phyloP scores from a whole-genome alignment of 2,113 vertebrate species.

The Perccottus glenii region DNA sequence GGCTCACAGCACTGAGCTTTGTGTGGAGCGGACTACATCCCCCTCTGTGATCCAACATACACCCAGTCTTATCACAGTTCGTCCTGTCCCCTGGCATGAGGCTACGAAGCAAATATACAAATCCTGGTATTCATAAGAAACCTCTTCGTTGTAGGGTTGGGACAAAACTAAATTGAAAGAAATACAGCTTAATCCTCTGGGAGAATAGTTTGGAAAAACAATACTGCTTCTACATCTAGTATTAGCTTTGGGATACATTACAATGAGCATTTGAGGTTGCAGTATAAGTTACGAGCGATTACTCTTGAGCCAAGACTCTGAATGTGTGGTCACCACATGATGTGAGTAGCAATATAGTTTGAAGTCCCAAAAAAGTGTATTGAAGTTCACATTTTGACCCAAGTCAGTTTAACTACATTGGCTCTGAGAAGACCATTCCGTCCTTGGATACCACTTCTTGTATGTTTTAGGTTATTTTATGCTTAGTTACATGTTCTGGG shows the following conservation, averaged over 20 bases:
- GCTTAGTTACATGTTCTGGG: constrained; percentile 14
- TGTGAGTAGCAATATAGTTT: constrained; percentile 41
- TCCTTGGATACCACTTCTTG: constrained; percentile 10
- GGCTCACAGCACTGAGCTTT: constrained; percentile 54
- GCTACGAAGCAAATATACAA: constrained; percentile 39
- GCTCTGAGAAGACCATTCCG: constrained; percentile 21
- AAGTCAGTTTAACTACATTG: constrained; percentile 31
- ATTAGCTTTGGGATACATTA: constrained; percentile 25
- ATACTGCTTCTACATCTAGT: constrained; percentile 22
- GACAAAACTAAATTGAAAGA: constrained; percentile 35
- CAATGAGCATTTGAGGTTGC: constrained; percentile 26
- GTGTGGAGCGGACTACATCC: constrained; percentile 44
- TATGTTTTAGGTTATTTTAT: constrained; percentile 20
- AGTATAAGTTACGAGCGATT: constrained; percentile 22
- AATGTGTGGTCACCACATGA: constrained; percentile 33
- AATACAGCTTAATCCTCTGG: constrained; percentile 18
- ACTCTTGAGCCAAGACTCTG: constrained; percentile 8
- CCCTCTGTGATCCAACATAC: constrained; percentile 55
- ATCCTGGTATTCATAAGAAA: constrained; percentile 55
- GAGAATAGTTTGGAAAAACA: constrained; percentile 29
- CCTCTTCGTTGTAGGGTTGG: constrained; percentile 19
- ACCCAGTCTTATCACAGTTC: constrained; percentile 37
- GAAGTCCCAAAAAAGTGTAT: constrained; percentile 17
- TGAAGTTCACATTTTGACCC: constrained; percentile 29
- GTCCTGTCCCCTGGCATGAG: constrained; percentile 48